These are phyloP conservation scores for Harpagoxenus sublaevis DNA, from an alignment of 2,888 invertebrate species.

Conservation along the genomic window DNA sequence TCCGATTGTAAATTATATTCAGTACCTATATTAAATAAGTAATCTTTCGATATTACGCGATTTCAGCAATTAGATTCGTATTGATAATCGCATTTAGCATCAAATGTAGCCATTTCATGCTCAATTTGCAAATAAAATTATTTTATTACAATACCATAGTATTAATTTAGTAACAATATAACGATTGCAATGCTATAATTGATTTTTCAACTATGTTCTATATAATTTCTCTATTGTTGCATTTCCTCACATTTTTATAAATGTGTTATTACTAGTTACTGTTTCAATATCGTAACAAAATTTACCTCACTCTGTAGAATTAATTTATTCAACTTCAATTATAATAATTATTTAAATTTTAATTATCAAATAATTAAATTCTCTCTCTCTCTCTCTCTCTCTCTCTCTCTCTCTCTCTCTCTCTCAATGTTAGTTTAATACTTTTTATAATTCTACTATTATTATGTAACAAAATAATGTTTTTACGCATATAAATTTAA, in stretches of 20 bases:
- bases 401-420: not conserved
- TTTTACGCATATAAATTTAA: not conserved
- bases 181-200: not conserved
- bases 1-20: not conserved
- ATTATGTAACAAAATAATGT: not conserved
- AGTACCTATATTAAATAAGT: not conserved
- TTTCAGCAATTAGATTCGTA: not conserved
- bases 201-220: not conserved
- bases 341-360: not conserved
- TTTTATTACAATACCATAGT: constrained; percentile 20
- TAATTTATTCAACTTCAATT: not conserved
- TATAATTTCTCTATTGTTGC: constrained; percentile 1
- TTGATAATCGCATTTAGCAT: constrained; percentile 24
- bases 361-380: not conserved
- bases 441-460: not conserved
- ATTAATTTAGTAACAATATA: constrained; percentile 15
- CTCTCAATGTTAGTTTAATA: not conserved
- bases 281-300: not conserved
- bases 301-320: not conserved
- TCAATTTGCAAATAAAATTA: constrained; percentile 38
- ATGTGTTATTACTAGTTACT: not conserved
- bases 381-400: not conserved
- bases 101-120: constrained; percentile 25
- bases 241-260: not conserved
- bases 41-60: not conserved